Conservation (phyloP, 2,888 invertebrate genomes). For the Globia sparganii region DNA sequence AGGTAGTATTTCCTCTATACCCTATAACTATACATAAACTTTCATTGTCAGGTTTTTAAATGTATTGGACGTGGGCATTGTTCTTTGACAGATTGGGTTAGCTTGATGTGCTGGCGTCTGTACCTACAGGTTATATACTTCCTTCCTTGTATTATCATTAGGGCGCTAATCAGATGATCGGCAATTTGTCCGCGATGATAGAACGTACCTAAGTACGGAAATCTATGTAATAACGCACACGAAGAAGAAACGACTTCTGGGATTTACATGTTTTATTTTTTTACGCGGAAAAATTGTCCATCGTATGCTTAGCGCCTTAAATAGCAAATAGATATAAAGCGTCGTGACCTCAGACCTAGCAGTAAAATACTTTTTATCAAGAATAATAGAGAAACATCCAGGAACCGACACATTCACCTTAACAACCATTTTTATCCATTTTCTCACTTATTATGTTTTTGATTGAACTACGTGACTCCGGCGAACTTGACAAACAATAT, state of each 20-base stretch:
- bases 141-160: not conserved
- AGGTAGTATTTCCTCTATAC: too few species aligned
- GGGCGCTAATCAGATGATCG: too few species aligned
- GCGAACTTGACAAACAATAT: slow-evolving; percentile 32
- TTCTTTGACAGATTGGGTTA: too few species aligned
- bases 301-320: slow-evolving; percentile 1
- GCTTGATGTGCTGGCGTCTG: too few species aligned
- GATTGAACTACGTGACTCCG: slow-evolving; percentile 69
- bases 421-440: slow-evolving; percentile 62
- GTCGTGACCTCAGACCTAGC: slow-evolving; percentile 55
- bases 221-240: not conserved
- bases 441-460: slow-evolving; percentile 64
- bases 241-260: not conserved
- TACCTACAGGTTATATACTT: not conserved
- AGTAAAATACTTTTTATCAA: slow-evolving; percentile 45
- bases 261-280: not conserved
- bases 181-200: too few species aligned
- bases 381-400: slow-evolving; percentile 32
- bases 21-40: too few species aligned
- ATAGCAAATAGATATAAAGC: slow-evolving; percentile 30
- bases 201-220: too few species aligned
- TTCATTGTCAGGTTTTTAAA: too few species aligned
- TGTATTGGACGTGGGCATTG: too few species aligned
- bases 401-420: slow-evolving; percentile 50
- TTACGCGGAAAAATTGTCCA: not conserved